Base-by-base conservation (phyloP, 2,797 vertebrate genomes). In the Aldrovandia affinis region DNA sequence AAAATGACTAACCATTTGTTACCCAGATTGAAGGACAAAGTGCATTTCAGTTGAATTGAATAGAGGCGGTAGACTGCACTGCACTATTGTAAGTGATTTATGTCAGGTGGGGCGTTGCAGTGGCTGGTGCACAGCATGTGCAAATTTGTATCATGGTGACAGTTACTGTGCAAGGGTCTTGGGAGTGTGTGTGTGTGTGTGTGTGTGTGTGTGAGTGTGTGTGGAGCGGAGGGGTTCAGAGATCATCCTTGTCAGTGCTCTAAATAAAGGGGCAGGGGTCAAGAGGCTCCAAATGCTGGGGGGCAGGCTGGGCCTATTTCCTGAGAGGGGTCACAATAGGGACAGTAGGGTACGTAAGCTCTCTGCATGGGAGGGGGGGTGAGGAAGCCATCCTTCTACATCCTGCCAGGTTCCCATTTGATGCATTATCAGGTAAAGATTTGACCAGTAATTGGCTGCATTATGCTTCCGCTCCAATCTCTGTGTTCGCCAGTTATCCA, bases 261-360 rank as follows among this genome's bases (percentile, higher is more conserved):
- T 77, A 20, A 77, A 47, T 77, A 77, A 44, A 9, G 73, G 73
- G 25, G 39, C 36, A 9, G 70, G 20, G 65, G 12, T 20, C 22
- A 28, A n/a, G 9, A 47, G 73, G 22, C 73, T 77, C 73, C 25
- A 47, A 25, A n/a, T 44, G 73, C 73, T 28, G 39, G 39, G 33
- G 73, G 73, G 73, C 20, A 77, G 73, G 42, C 70, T 77, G 73
- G 73, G 73, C 22, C 42, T 44, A 22, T 44, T 77, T 77, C 73
- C 73, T 77, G 73, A n/a, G 1, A 12, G 22, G 25, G 73, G 73
- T 77, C 73, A 77, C 73, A n/a, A 20, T 14, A 4, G 39, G 73
- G 73, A 77, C 73, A 77, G 73, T 1, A 2, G 73, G 39, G 42
- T 47, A 47, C 42, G 42, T 10, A 47, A 10, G 42, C 73, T 2